Evolutionary conservation across 1,140 invertebrate species (phyloP).

Genomic region (Drosophila nikananu): DNA sequence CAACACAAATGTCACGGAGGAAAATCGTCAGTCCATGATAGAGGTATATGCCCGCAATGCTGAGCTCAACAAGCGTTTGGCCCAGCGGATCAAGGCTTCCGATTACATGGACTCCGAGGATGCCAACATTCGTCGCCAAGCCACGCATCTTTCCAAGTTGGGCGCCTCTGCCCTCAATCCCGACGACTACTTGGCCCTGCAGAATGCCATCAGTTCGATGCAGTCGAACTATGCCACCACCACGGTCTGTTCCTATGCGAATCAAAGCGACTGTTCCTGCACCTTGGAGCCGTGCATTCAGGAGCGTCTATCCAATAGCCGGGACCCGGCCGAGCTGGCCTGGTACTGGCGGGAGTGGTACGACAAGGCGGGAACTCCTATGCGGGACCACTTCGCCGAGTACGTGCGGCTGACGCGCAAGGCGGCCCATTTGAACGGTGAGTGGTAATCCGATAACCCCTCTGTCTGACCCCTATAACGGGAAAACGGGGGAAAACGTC

Average conservation of each 20-base stretch:
- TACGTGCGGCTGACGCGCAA: slow-evolving; percentile 92
- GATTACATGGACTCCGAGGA: slow-evolving; percentile 56
- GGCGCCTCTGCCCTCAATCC: slow-evolving; percentile 60
- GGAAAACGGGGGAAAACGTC: slow-evolving; percentile 5
- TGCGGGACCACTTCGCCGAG: slow-evolving; percentile 89
- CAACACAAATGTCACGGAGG: slow-evolving; percentile 79
- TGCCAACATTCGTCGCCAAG: slow-evolving; percentile 66
- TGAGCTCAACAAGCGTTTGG: slow-evolving; percentile 55
- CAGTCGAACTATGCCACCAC: slow-evolving; percentile 91
- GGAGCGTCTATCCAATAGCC: slow-evolving; percentile 88
- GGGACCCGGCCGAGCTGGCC: slow-evolving; percentile 90
- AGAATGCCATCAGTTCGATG: slow-evolving; percentile 90
- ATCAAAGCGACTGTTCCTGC: slow-evolving; percentile 90
- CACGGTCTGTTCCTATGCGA: slow-evolving; percentile 90
- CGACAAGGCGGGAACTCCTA: slow-evolving; percentile 89
- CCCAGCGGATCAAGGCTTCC: slow-evolving; percentile 42
- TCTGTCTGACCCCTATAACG: slow-evolving; percentile 1
- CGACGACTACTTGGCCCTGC: slow-evolving; percentile 85
- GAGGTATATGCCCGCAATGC: slow-evolving; percentile 67
- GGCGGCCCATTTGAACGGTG: slow-evolving; percentile 92
- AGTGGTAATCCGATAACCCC: slow-evolving; percentile 71
- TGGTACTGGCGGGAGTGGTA: slow-evolving; percentile 93
- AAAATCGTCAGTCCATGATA: slow-evolving; percentile 69
- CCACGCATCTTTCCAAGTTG: slow-evolving; percentile 57
- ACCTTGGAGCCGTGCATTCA: slow-evolving; percentile 93